A percentile compares a stretch with the other conserved stretches of the same genome.
phyloP scores from a whole-genome alignment of 2,797 vertebrate genomes.

The Knipowitschia caucasica region DNA sequence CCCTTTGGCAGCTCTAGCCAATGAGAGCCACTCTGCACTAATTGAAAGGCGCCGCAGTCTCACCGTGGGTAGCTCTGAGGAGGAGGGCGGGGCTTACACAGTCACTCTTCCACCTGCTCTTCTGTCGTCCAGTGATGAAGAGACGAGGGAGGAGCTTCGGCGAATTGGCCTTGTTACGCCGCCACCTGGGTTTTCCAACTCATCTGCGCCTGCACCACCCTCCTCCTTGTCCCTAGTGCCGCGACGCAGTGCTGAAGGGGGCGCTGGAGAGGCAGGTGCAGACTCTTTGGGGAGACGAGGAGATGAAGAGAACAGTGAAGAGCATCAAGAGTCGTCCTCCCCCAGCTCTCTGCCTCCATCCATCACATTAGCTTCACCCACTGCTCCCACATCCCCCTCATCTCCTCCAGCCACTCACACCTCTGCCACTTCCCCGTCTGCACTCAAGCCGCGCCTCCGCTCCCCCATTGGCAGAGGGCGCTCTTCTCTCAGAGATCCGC shows the following conservation, averaged over 20 bases:
- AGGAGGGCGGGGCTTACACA: slow-evolving; percentile 90
- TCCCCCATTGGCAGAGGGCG: slow-evolving; percentile 74
- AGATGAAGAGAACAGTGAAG: slow-evolving; percentile 87
- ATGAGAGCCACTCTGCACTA: slow-evolving; percentile 56
- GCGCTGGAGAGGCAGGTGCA: slow-evolving; percentile 82
- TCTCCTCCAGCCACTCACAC: slow-evolving; percentile 88
- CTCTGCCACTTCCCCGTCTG: slow-evolving; percentile 81
- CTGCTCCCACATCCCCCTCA: slow-evolving; percentile 77
- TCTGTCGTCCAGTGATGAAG: slow-evolving; percentile 94
- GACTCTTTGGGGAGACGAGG: slow-evolving; percentile 85
- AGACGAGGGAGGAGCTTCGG: slow-evolving; percentile 93
- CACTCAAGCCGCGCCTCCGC: slow-evolving; percentile 88
- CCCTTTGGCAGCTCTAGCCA: slow-evolving; percentile 51
- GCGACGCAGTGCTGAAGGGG: slow-evolving; percentile 69
- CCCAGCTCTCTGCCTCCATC: slow-evolving; percentile 92
- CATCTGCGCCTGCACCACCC: slow-evolving; percentile 64
- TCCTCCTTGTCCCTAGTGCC: slow-evolving; percentile 69
- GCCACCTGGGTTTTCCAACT: slow-evolving; percentile 84
- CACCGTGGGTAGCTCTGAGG: slow-evolving; percentile 93
- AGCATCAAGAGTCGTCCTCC: slow-evolving; percentile 84
- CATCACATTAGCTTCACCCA: slow-evolving; percentile 85
- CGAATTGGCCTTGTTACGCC: slow-evolving; percentile 93
- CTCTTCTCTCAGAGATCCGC: slow-evolving; percentile 89
- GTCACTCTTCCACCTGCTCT: slow-evolving; percentile 90
- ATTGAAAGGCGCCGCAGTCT: slow-evolving; percentile 75